Base-by-base conservation (phyloP, 2,113 vertebrate genomes). In the Hippocampus barbouri region DNA sequence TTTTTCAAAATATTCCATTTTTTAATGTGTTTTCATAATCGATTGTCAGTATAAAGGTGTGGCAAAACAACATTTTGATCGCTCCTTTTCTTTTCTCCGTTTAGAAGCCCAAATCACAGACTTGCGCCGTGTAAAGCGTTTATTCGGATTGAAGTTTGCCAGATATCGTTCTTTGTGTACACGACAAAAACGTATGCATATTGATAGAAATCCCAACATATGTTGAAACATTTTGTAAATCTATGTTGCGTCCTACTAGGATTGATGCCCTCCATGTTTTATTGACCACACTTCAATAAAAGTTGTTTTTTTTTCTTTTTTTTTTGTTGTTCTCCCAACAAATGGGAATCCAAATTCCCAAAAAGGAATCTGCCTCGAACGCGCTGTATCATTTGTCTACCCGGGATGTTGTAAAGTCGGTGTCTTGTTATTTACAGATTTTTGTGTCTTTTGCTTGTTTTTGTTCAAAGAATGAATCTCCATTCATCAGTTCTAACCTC, bases 391-490 rank as follows among this genome's bases (percentile, higher is more conserved):
- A 5, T 21, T 21, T 43, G 21, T 43, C 18, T 43, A 21, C 30
- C 40, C 49, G 14, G 60, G 66, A 45, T 38, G 30, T 61, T 73
- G 2, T 54, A 8, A 66, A 76, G 43, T 67, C 20, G 12, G 70
- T 75, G 53, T 74, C 49, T 47, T 53, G 34, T 78, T 68, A 49
- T 53, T 69, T 56, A 8, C 38, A 67, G 60, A 34, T 67, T 78
- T 47, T 25, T 43, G 9, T n/a, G 27, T 21, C 68, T 69, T 68
- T 59, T 45, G 16, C 61, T 15, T 77, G 65, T 47, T 73, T 62
- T 41, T 16, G 7, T 27, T 66, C 59, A 34, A 56, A 23, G 41
- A 49, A 68, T 4, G 25, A 16, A 71, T 54, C 69, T 66, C 7
- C 41, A 47, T 66, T 66, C 43, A 25, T 47, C 64, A 47, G 25